Conservation (phyloP, 1,140 invertebrate genomes). For the Drosophila lacteicornis region DNA sequence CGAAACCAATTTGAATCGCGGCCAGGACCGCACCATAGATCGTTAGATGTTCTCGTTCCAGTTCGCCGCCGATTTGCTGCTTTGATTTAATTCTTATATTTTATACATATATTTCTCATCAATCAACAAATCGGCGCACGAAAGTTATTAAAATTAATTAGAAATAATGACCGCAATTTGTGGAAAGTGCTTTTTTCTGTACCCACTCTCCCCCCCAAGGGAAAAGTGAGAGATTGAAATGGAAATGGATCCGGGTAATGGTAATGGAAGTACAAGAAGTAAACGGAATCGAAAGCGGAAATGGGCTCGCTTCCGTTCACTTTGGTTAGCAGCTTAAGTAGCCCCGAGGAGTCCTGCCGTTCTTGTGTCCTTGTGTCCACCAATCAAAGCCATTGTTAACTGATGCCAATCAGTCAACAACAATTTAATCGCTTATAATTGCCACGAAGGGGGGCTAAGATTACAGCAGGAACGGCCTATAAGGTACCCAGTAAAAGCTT, state of each 20-base stretch:
- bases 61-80: too few species aligned
- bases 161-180: slow-evolving; percentile 45
- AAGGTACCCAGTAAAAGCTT: neutral
- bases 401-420: slow-evolving; percentile 45
- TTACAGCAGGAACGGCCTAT: too few species aligned
- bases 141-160: slow-evolving; percentile 69
- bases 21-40: too few species aligned
- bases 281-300: neutral
- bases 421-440: slow-evolving; percentile 52
- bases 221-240: too few species aligned
- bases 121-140: slow-evolving; percentile 12
- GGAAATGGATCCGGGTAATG: neutral
- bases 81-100: slow-evolving; percentile 12
- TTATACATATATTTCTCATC: slow-evolving; percentile 11
- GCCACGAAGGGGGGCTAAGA: neutral
- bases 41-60: too few species aligned
- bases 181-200: neutral
- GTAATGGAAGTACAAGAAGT: neutral
- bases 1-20: too few species aligned
- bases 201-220: too few species aligned
- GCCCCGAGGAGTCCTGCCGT: too few species aligned
- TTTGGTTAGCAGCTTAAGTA: neutral
- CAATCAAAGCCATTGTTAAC: neutral
- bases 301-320: neutral
- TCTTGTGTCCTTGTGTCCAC: neutral